These are phyloP conservation scores for Drosophila acutilabella DNA, from an alignment of 2,888 invertebrate genomes.

Conservation along the genomic window DNA sequence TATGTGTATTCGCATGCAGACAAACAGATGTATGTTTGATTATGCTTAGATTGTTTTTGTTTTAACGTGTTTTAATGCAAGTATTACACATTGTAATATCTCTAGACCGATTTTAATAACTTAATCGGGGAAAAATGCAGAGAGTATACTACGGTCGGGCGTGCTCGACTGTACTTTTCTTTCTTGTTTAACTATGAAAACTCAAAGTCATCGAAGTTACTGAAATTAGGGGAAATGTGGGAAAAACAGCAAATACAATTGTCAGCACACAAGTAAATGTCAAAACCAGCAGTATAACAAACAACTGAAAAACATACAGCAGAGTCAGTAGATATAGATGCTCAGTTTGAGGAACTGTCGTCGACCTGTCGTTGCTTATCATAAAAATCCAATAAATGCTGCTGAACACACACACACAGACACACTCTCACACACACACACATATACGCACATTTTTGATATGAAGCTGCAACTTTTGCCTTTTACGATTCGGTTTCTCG, in stretches of 20 bases:
- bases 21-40: too few relatives aligned
- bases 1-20: too few relatives aligned
- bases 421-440: slow-evolving; percentile 12
- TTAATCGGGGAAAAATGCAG: too few relatives aligned
- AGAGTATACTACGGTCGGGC: too few relatives aligned
- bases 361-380: slow-evolving; percentile 63
- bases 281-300: slow-evolving; percentile 34
- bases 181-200: too few relatives aligned
- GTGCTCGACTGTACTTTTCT: too few relatives aligned
- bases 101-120: too few relatives aligned
- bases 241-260: slow-evolving; percentile 23
- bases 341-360: slow-evolving; percentile 43
- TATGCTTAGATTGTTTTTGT: too few relatives aligned
- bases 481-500: slow-evolving; percentile 55
- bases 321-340: neutral
- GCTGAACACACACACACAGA: slow-evolving; percentile 18
- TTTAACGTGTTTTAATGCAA: too few relatives aligned
- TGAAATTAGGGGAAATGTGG: neutral
- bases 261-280: slow-evolving; percentile 26
- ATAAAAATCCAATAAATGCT: slow-evolving; percentile 76
- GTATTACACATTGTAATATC: too few relatives aligned
- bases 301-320: neutral
- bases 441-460: slow-evolving; percentile 2
- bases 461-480: slow-evolving; percentile 25
- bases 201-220: too few relatives aligned